Percentiles rank a stretch among this genome's conserved stretches.
phyloP scores from a whole-genome alignment of 2,113 vertebrate genomes.

The Gasterosteus aculeatus region DNA sequence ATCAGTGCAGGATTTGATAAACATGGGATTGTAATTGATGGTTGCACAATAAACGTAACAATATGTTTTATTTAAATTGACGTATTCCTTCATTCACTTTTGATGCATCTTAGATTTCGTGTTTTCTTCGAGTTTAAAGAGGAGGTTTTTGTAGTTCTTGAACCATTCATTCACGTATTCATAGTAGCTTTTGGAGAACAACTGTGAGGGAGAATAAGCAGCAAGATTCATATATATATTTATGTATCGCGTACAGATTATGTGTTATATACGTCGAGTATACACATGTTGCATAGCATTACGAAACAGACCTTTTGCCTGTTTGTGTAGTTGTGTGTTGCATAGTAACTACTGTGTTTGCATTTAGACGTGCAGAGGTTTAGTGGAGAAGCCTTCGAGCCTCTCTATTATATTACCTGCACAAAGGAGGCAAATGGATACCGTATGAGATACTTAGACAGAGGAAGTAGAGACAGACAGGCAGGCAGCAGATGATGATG shows the following conservation, averaged over 20 bases:
- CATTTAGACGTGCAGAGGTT: slow-evolving; percentile 26
- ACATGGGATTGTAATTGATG: not conserved
- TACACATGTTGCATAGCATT: slow-evolving; percentile 33
- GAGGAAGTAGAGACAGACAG: slow-evolving; percentile 45
- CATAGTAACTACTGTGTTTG: slow-evolving; percentile 40
- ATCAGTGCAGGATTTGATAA: not conserved
- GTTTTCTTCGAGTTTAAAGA: not conserved
- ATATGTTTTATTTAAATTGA: not conserved
- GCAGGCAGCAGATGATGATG: slow-evolving; percentile 32
- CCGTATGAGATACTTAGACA: slow-evolving; percentile 46
- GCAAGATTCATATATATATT: not conserved
- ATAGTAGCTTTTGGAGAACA: not conserved
- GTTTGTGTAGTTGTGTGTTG: slow-evolving; percentile 43
- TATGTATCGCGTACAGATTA: not conserved
- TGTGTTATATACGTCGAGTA: not conserved
- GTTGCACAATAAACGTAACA: not conserved
- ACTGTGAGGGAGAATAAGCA: not conserved
- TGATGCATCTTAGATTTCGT: not conserved
- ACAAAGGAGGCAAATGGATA: slow-evolving; percentile 58
- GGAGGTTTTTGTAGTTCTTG: not conserved
- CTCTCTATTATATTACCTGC: slow-evolving; percentile 62
- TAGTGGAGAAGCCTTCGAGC: slow-evolving; percentile 43
- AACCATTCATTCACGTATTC: not conserved
- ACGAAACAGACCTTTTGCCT: slow-evolving; percentile 8
- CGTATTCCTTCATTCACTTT: not conserved